Evolutionary conservation across 2,888 invertebrate species (phyloP).

Genomic region (Leptinotarsa haldemani): DNA sequence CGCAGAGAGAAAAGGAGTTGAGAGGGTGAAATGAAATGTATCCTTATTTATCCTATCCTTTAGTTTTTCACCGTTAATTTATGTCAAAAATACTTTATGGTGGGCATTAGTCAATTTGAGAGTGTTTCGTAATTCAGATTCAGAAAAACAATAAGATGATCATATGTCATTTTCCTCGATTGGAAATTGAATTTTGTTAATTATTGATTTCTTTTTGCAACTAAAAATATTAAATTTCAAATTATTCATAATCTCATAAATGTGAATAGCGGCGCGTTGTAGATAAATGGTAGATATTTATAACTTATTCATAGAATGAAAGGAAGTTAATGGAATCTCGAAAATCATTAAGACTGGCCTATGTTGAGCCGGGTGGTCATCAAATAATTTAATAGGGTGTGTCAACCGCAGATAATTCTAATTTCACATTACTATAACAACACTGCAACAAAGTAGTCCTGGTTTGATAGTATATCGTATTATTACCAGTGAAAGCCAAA

Average conservation of each 20-base stretch:
- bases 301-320: background rate
- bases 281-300: background rate
- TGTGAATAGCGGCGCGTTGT: background rate
- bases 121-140: too few relatives aligned
- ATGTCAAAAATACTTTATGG: too few relatives aligned
- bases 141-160: too few relatives aligned
- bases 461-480: background rate
- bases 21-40: too few relatives aligned
- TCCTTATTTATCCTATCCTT: too few relatives aligned
- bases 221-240: conserved; percentile 28
- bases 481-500: background rate
- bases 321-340: background rate
- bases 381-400: background rate
- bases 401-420: conserved; percentile 1
- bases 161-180: too few relatives aligned
- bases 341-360: background rate
- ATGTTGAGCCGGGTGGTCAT: background rate
- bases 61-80: too few relatives aligned
- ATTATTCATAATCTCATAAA: conserved; percentile 28
- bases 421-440: conserved; percentile 11
- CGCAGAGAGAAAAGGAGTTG: too few relatives aligned
- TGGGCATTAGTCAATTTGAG: too few relatives aligned
- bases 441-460: background rate
- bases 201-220: conserved; percentile 33
- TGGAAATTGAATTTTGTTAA: background rate